Conservation (phyloP, 2,113 vertebrate species). For the Esox niger region DNA sequence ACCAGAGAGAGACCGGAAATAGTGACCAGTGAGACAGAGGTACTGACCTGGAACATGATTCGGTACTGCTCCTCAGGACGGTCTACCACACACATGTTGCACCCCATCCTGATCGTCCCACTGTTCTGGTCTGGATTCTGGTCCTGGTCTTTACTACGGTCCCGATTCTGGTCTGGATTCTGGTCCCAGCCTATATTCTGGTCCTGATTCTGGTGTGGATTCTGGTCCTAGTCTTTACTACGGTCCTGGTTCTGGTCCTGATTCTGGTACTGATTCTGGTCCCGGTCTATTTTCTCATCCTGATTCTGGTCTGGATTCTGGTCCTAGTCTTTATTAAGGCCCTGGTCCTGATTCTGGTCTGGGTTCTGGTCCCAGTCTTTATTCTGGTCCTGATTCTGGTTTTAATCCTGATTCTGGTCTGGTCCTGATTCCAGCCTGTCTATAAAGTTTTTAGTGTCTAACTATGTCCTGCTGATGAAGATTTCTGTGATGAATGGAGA, state of each 20-base stretch:
- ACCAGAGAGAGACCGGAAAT: not conserved
- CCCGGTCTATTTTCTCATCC: not conserved
- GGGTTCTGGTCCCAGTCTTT: too few relatives aligned
- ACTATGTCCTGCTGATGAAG: not conserved
- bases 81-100: slow-evolving; percentile 85
- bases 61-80: slow-evolving; percentile 85
- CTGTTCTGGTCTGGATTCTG: too few relatives aligned
- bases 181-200: too few relatives aligned
- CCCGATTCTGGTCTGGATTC: not conserved
- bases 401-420: too few relatives aligned
- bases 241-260: not conserved
- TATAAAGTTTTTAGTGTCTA: too few relatives aligned
- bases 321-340: not conserved
- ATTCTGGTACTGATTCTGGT: not conserved
- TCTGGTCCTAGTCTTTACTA: not conserved
- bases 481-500: not conserved
- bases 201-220: too few relatives aligned
- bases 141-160: not conserved
- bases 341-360: too few relatives aligned
- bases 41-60: slow-evolving; percentile 81
- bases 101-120: slow-evolving; percentile 72
- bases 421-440: too few relatives aligned
- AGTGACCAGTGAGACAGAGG: not conserved
- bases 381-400: too few relatives aligned
- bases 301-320: not conserved